These are phyloP conservation scores for Cyprinodon brontotheroides DNA, from an alignment of 2,113 vertebrate genomes.

Conservation along the genomic window DNA sequence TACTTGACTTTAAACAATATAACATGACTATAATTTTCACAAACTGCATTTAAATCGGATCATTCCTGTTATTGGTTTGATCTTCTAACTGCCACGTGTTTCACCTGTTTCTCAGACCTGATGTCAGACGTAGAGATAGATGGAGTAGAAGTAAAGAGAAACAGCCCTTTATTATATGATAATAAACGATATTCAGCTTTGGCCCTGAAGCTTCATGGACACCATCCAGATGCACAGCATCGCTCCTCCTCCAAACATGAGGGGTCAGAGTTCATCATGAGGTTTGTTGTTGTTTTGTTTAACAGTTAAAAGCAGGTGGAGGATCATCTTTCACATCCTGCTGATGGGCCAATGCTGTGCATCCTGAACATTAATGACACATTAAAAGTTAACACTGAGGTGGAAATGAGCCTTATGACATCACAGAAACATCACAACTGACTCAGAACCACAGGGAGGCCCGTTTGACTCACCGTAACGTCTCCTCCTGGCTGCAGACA, in stretches of 20 bases:
- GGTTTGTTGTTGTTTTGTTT: no score
- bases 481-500: conserved; percentile 87
- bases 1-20: no score
- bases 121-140: no score
- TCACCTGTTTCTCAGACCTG: no score
- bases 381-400: neutral
- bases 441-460: neutral
- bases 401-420: conserved; percentile 9
- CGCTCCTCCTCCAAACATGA: neutral
- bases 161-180: no score
- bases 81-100: no score
- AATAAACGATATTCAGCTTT: neutral
- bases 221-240: neutral
- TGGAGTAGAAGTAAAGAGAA: no score
- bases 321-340: neutral
- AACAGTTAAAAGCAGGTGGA: no score
- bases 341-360: neutral
- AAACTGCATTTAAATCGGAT: no score
- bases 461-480: conserved; percentile 90
- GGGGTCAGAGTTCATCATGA: no score
- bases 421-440: neutral
- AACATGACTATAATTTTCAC: no score
- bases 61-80: no score
- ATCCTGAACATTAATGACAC: neutral
- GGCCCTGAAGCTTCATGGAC: neutral